Evolutionary conservation across 2,113 vertebrate species (phyloP).

Genomic region (Ptyas mucosa): DNA sequence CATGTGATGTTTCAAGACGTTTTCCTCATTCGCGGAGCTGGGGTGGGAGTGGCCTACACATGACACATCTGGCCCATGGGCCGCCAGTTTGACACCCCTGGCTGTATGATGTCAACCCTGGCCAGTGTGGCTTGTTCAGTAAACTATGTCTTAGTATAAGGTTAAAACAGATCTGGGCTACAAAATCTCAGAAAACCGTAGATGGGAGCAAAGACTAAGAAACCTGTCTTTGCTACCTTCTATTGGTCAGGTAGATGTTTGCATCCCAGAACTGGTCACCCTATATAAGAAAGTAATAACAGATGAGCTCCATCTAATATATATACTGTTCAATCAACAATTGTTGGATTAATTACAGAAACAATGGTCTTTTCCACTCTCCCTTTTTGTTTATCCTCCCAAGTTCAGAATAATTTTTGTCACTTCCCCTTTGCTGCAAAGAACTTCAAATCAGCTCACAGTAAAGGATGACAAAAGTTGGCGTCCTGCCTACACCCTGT

Average conservation of each 20-base stretch:
- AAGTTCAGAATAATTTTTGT: neutral
- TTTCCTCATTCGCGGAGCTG: no score
- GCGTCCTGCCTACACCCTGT: neutral
- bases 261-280: neutral
- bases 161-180: neutral
- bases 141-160: neutral
- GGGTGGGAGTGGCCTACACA: no score
- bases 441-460: neutral
- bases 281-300: neutral
- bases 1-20: rapidly evolving
- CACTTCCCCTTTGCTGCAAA: neutral
- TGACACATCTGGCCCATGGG: no score
- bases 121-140: neutral
- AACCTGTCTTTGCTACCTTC: neutral
- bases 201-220: neutral
- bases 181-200: neutral
- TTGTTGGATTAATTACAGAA: neutral
- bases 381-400: neutral
- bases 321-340: neutral
- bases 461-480: neutral
- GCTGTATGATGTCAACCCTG: neutral
- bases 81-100: no score
- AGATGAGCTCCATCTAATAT: neutral
- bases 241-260: neutral
- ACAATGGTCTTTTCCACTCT: neutral